These are phyloP conservation scores for Schizopygopsis pylzovi DNA, from an alignment of 2,797 vertebrate species.

Conservation along the genomic window DNA sequence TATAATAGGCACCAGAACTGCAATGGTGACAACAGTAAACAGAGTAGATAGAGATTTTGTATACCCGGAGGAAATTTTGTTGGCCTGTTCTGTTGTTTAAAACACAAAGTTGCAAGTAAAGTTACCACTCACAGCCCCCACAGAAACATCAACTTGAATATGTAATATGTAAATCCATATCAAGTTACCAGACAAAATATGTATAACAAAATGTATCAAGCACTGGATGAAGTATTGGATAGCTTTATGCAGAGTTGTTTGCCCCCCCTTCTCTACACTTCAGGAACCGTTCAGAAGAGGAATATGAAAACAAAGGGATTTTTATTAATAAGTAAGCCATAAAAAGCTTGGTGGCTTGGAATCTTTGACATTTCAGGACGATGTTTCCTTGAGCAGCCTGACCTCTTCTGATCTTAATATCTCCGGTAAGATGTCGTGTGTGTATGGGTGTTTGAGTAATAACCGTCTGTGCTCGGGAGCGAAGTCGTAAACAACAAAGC, in stretches of 20 bases:
- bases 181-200: conserved; percentile 11
- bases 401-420: conserved; percentile 63
- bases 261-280: background rate
- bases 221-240: conserved; percentile 27
- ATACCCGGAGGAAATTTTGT: conserved; percentile 48
- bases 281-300: conserved; percentile 39
- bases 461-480: conserved; percentile 40
- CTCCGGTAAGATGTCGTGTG: conserved; percentile 21
- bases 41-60: conserved; percentile 52
- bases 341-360: conserved; percentile 72
- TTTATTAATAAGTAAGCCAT: conserved; percentile 73
- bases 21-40: conserved; percentile 57
- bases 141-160: conserved; percentile 41
- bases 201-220: conserved; percentile 13
- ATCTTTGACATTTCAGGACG: conserved; percentile 63
- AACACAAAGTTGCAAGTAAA: conserved; percentile 39
- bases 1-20: conserved; percentile 58
- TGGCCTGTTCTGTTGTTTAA: conserved; percentile 41
- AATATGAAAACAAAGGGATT: conserved; percentile 54
- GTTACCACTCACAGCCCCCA: conserved; percentile 8
- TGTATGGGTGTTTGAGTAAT: conserved; percentile 51
- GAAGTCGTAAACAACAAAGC: conserved; percentile 73
- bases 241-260: background rate
- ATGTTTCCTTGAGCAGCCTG: conserved; percentile 65
- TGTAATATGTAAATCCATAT: conserved; percentile 32